Evolutionary conservation across 2,113 vertebrate genomes (phyloP), one percentile per base, ranked within the genome.

Genomic region (Mobula birostris): DNA sequence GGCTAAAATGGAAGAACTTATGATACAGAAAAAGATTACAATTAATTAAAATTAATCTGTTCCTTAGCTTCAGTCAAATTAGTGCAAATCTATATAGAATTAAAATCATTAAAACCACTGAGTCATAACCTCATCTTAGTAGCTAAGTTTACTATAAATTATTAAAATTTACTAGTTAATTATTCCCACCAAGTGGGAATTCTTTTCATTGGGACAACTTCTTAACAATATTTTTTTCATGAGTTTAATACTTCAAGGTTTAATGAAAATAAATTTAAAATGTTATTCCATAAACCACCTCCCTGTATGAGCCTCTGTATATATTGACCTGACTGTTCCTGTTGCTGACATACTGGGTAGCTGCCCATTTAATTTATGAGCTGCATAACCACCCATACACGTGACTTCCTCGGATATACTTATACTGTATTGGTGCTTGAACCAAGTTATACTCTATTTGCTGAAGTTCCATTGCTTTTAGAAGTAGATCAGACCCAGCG

Each of bases 11-110:
- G 91, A 93, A 93, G 70, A 15, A 74, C 70, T 17, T 76, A 76
- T 74, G 9, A 93, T 40, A 24, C 2, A 27, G 90, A 40, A 92
- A 93, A 27, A 74, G 36, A 76, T 93, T 93, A 76, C 70, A 93
- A 93, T 93, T 74, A 93, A 93, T 93, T 93, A 70, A 93, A 48
- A 48, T 36, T 9, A 72, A 93, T 93, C 32, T 74, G 24, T 48
- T 74, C 56, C 27, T 15, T 74, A 48, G 27, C 40, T 76, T 24
- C 70, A 40, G 91, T 32, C 36, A 93, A 74, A 72, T 93, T 74
- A 32, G 0, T 29, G 72, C 27, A 48, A 40, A 56, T 32, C 24
- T 93, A 56, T 74, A 36, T 70, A 56, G 36, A 74, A 70, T 48
- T 11, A 93, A 90, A 93, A 74, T 76, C 68, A 93, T 93, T 93